Conservation (phyloP, 1,140 invertebrate genomes). For the Anastrepha ludens region DNA sequence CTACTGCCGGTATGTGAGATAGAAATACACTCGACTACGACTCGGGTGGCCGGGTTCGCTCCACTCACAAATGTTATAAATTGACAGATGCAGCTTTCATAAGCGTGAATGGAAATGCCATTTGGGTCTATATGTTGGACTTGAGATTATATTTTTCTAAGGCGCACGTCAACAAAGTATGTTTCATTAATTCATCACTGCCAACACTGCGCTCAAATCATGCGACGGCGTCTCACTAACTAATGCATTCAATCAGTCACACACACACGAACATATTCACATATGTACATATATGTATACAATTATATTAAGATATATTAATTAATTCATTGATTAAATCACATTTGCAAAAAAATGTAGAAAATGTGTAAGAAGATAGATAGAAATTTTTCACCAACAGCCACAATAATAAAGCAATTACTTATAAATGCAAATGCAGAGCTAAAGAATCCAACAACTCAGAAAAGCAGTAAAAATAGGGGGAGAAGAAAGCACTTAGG, state of each 20-base stretch:
- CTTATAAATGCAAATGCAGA: constrained; percentile 31
- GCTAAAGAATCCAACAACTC: not conserved
- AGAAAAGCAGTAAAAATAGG: not conserved
- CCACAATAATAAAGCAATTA: constrained; percentile 24
- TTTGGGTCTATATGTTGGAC: too few species aligned
- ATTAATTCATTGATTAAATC: constrained; percentile 27
- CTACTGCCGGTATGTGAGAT: too few species aligned
- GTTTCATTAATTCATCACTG: constrained; percentile 9
- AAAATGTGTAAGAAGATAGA: constrained; percentile 11
- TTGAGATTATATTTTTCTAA: too few species aligned
- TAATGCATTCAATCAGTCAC: not conserved
- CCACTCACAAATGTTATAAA: too few species aligned
- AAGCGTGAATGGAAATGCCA: too few species aligned
- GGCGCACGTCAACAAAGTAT: too few species aligned
- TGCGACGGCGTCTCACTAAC: not conserved
- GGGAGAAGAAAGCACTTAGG: too few species aligned
- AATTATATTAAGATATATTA: not conserved
- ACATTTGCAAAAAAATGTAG: constrained; percentile 22
- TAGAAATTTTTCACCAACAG: constrained; percentile 30
- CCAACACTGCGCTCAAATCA: not conserved
- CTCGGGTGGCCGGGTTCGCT: too few species aligned
- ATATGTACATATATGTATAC: not conserved
- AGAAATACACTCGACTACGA: too few species aligned
- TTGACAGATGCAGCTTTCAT: too few species aligned
- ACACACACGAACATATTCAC: not conserved